Evolutionary conservation across 2,113 vertebrate genomes (phyloP).

Genomic region (Bos indicus): DNA sequence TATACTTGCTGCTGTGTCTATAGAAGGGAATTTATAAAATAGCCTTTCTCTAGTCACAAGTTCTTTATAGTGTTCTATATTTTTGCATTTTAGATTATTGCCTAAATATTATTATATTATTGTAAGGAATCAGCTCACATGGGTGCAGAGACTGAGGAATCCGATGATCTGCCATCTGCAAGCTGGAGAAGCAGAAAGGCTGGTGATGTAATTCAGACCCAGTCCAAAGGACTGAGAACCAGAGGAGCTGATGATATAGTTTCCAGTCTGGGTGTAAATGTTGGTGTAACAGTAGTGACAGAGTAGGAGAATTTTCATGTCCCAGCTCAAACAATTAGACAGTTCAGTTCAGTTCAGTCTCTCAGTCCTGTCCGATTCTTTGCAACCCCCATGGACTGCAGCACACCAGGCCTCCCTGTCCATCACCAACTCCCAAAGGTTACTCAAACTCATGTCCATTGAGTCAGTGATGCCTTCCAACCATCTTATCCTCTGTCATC

Average conservation of each 20-base stretch:
- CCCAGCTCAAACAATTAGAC: background rate
- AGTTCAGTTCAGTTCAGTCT: background rate
- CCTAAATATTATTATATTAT: background rate
- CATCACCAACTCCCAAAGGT: background rate
- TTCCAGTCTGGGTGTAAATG: background rate
- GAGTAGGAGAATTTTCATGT: background rate
- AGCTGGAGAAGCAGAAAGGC: background rate
- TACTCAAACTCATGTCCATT: background rate
- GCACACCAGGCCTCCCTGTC: background rate
- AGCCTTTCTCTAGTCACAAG: background rate
- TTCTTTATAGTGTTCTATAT: background rate
- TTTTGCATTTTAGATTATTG: background rate
- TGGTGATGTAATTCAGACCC: too few species aligned
- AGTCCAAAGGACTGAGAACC: background rate
- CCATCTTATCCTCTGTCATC: background rate
- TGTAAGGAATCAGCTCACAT: background rate
- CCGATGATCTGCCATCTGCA: background rate
- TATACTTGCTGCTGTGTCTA: background rate
- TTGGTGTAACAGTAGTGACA: background rate
- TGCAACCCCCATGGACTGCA: background rate
- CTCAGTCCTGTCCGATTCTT: fast-evolving
- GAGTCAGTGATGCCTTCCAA: background rate
- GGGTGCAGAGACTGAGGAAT: background rate
- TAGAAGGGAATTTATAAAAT: background rate
- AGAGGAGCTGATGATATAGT: background rate